phyloP scores from a whole-genome alignment of 2,797 vertebrate genomes.

The Pantherophis vulpinus region DNA sequence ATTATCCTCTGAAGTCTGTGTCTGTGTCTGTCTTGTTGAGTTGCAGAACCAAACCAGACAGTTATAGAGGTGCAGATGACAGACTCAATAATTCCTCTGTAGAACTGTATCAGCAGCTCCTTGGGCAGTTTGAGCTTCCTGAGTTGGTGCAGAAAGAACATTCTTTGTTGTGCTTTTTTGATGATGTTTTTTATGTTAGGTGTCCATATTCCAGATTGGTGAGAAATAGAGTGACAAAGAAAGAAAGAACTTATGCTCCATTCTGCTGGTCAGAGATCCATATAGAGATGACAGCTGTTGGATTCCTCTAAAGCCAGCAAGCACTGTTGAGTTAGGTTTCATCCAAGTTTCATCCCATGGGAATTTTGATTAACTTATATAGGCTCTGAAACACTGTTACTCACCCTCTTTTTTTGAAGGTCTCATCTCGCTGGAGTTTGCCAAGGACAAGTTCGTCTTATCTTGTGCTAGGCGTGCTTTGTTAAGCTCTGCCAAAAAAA shows the following conservation, averaged over 20 bases:
- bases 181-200: no score
- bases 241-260: neutral
- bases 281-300: neutral
- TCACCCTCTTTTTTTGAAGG: neutral
- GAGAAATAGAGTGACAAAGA: neutral
- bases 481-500: neutral
- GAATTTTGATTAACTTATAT: neutral
- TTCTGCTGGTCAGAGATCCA: neutral
- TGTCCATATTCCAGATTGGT: neutral
- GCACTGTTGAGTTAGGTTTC: neutral
- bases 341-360: neutral
- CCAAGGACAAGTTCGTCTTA: neutral
- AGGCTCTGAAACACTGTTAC: neutral
- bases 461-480: neutral
- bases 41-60: no score
- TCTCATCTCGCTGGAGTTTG: neutral
- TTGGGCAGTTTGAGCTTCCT: no score
- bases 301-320: neutral
- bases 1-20: no score
- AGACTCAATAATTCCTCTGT: no score
- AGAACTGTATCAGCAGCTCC: no score
- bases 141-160: no score
- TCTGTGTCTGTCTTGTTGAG: no score
- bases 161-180: no score
- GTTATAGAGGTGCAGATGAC: no score